These are phyloP conservation scores for Chiloscyllium plagiosum DNA, from an alignment of 2,113 vertebrate genomes.

Conservation along the genomic window DNA sequence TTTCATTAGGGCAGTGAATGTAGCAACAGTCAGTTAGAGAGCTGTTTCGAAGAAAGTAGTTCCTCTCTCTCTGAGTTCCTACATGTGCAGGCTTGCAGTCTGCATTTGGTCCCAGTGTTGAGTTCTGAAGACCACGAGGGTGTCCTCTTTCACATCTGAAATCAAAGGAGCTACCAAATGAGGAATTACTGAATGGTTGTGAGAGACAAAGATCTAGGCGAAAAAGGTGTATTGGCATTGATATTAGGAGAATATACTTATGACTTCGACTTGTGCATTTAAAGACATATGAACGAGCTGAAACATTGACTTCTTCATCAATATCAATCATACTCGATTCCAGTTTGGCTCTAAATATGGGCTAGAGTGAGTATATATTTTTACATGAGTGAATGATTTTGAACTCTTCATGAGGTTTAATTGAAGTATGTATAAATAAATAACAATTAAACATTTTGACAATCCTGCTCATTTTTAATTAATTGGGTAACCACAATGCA, in stretches of 20 bases:
- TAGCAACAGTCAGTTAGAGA: too few relatives aligned
- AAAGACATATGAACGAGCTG: background rate
- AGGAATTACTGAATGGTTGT: background rate
- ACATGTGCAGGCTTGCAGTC: too few relatives aligned
- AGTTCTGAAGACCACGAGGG: too few relatives aligned
- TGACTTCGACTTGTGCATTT: background rate
- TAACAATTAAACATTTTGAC: background rate
- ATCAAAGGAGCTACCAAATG: background rate
- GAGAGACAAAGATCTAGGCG: background rate
- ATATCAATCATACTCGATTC: background rate
- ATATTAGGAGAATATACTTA: background rate
- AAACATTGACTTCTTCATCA: background rate
- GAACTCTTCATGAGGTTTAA: background rate
- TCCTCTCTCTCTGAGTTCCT: too few relatives aligned
- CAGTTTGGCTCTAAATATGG: background rate
- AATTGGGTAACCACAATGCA: background rate
- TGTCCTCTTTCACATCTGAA: background rate
- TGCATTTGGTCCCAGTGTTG: too few relatives aligned
- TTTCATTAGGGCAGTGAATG: too few relatives aligned
- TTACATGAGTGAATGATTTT: background rate
- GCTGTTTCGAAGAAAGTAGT: too few relatives aligned
- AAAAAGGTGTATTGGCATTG: background rate
- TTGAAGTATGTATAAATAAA: too few relatives aligned
- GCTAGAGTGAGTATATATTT: background rate
- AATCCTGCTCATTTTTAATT: background rate